Evolutionary conservation across 37 sponge, comb jelly and placozoan genomes (phyloP), one percentile per base, ranked within the genome.

Genomic region (Tethya wilhelma): DNA sequence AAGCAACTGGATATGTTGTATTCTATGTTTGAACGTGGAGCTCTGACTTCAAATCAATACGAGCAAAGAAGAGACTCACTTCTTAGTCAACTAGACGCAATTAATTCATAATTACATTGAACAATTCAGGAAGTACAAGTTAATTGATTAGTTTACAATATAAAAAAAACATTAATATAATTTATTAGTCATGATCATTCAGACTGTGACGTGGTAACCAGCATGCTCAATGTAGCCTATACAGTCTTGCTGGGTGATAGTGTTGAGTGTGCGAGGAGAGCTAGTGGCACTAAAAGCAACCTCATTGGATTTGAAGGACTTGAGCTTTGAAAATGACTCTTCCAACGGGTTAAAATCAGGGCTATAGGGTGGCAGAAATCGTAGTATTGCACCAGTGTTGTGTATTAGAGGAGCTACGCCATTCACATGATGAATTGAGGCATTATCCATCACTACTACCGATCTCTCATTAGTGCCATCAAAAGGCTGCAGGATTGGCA

Each of bases 391-490:
- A 64, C 67, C 78, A 64, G 78, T 42, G 6, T 38, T 8, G 2
- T 59, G 30, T 43, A 78, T 78, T 26, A 25, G 9, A 11, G 9
- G 4, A 28, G 9, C 67, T 7, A 78, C 78, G 39, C 26, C 14
- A 41, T 78, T 49, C 5, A 78, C 78, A 64, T 78, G 78, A 25
- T 78, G 78, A 41, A 78, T 78, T 17, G 49, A 43, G 14, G 78
- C 78, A 78, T 78, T 78, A 36, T 78, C 78, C 67, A 78, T 40
- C 49, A 78, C 78, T 26, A 78, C 78, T 26, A 78, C 78, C 22
- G 78, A 78, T 42, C 66, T 78, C 2, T 5, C 17, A 26, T 78
- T 78, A 4, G 28, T 78, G n/a, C 67, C 67, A 30, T 78, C 64
- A 42, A 78, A 78, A 38, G 78, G 78, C 42, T 78, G 78, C 38